A percentile compares a stretch with the other conserved stretches of the same genome.
phyloP scores from a whole-genome alignment of 2,888 invertebrate species.

The Campopleginae sp. region DNA sequence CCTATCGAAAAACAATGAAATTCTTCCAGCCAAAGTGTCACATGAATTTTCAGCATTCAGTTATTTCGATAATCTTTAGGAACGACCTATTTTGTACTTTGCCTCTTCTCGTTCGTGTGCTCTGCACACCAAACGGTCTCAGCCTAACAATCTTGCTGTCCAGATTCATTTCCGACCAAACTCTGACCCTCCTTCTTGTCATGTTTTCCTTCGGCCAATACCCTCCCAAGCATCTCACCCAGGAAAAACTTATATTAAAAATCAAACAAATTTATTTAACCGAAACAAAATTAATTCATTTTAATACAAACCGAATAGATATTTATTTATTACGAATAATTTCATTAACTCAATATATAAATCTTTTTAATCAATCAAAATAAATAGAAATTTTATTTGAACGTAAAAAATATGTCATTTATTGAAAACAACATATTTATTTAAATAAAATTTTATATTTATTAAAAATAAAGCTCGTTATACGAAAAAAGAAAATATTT shows the following conservation, averaged over 20 bases:
- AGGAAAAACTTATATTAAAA: background rate
- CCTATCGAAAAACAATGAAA: constrained; percentile 35
- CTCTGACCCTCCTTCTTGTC: background rate
- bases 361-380: background rate
- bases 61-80: constrained; percentile 22
- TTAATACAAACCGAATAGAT: too few relatives aligned
- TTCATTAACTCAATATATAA: too few relatives aligned
- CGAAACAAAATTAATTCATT: too few relatives aligned
- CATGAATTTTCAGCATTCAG: background rate
- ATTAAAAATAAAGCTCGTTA: too few relatives aligned
- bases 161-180: background rate
- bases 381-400: too few relatives aligned
- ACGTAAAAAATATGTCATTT: too few relatives aligned
- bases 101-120: too few relatives aligned
- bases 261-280: too few relatives aligned
- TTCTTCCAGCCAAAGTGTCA: background rate
- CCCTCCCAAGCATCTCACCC: background rate
- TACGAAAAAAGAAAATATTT: background rate
- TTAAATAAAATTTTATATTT: background rate
- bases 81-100: background rate
- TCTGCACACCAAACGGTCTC: too few relatives aligned
- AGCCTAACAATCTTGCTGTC: background rate
- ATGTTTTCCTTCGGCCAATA: background rate
- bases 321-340: too few relatives aligned
- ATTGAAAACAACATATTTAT: too few relatives aligned